phyloP scores from a whole-genome alignment of 2,888 invertebrate genomes.

The Heteromyza rotundicornis region DNA sequence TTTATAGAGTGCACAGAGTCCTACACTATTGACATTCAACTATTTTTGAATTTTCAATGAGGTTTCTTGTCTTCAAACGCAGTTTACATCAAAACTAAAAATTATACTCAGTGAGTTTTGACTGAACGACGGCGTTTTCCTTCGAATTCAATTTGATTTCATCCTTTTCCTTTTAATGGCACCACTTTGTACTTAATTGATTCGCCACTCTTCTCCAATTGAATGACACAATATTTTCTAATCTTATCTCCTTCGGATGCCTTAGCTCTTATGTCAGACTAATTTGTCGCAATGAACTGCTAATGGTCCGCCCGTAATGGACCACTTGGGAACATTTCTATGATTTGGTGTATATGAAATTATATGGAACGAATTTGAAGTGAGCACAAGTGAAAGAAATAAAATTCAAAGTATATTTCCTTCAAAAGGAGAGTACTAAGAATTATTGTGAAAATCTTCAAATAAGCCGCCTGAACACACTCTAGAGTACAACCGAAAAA shows the following conservation, averaged over 20 bases:
- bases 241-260: too few species aligned
- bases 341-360: neutral
- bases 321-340: neutral
- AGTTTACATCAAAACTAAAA: too few species aligned
- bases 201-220: neutral
- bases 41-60: too few species aligned
- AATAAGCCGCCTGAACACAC: neutral
- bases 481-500: neutral
- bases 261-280: too few species aligned
- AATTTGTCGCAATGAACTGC: neutral
- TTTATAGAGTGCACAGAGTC: too few species aligned
- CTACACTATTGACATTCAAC: too few species aligned
- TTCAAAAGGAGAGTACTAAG: neutral
- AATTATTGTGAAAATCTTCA: neutral
- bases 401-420: neutral
- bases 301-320: neutral
- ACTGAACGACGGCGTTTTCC: too few species aligned
- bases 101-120: too few species aligned
- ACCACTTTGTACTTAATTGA: too few species aligned
- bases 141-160: too few species aligned
- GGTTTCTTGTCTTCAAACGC: too few species aligned
- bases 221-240: neutral
- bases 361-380: neutral
- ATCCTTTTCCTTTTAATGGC: neutral
- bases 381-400: neutral